Conservation (phyloP, 1,140 invertebrate genomes). For the Brachionus paranguensis region DNA sequence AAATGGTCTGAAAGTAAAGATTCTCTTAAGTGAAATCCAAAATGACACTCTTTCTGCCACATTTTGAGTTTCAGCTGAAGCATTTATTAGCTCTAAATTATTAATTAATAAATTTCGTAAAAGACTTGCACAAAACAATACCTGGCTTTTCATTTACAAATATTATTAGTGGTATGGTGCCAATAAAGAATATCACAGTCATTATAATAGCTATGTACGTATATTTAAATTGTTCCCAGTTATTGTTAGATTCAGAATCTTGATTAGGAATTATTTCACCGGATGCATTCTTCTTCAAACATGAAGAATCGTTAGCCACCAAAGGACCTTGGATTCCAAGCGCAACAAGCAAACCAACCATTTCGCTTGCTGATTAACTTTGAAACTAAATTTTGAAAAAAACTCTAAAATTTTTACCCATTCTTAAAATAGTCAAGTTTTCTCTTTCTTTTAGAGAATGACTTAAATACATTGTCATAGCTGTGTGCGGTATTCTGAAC, state of each 20-base stretch:
- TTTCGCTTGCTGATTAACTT: constrained; percentile 19
- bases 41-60: not conserved
- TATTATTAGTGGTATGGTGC: not conserved
- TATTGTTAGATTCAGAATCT: not conserved
- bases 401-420: not conserved
- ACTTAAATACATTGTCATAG: constrained; percentile 29
- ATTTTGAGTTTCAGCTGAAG: not conserved
- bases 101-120: not conserved
- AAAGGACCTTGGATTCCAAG: constrained; percentile 17
- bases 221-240: constrained; percentile 30
- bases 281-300: not conserved
- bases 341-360: constrained; percentile 28
- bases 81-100: not conserved
- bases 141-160: constrained; percentile 32
- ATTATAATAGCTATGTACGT: constrained; percentile 14
- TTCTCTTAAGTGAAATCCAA: not conserved
- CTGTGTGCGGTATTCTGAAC: constrained; percentile 33
- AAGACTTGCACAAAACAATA: not conserved
- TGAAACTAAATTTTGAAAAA: not conserved
- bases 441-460: constrained; percentile 22
- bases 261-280: not conserved
- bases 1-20: constrained; percentile 31
- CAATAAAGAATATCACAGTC: constrained; percentile 18
- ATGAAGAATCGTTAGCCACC: not conserved
- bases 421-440: not conserved